Evolutionary conservation across 1,140 invertebrate genomes (phyloP), one percentile per base, ranked within the genome.

Genomic region (Penaeus indicus): DNA sequence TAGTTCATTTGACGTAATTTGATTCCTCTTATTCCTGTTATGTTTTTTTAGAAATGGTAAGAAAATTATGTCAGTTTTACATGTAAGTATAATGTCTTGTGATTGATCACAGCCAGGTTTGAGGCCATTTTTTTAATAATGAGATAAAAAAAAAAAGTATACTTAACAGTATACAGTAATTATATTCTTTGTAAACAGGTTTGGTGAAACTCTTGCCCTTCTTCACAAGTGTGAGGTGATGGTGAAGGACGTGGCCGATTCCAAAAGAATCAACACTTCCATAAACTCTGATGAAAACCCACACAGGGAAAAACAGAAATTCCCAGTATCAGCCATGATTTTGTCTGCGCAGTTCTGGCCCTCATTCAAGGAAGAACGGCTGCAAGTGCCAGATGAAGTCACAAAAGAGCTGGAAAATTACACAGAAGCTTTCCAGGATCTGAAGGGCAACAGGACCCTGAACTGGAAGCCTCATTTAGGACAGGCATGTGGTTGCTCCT

Each of bases 331-430:
- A 42, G 96, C 97, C 3, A 95, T 99, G 92, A 98, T 99, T 89
- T 93, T 99, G 18, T 99, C 98, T 0, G 97, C 97, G n/a, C 98
- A 99, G 92, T 99, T 99, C 94, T 99, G 99, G 99, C 98, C 99
- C 1, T 95, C 96, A 27, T 97, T 99, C 89, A 97, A 99, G 92
- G 97, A 98, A 92, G 98, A 99, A 93, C 97, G 96, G 91, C 93
- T 99, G 13, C 96, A 97, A 91, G 92, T 99, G 62, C 98, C 98
- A 8, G 94, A 95, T 42, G 94, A 95, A 91, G 95, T 99, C 61
- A 95, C 97, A 92, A 94, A 96, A 88, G 96, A 97, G 91, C 94
- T 99, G 84, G 95, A 97, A 75, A 95, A 95, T 86, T 99, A 98
- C 91, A 98, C 97, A 0, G 97, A 97, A 92, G 95, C 96, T 4